Evolutionary conservation across 2,113 vertebrate genomes (phyloP), one percentile per base, ranked within the genome.

Genomic region (Verasper variegatus): DNA sequence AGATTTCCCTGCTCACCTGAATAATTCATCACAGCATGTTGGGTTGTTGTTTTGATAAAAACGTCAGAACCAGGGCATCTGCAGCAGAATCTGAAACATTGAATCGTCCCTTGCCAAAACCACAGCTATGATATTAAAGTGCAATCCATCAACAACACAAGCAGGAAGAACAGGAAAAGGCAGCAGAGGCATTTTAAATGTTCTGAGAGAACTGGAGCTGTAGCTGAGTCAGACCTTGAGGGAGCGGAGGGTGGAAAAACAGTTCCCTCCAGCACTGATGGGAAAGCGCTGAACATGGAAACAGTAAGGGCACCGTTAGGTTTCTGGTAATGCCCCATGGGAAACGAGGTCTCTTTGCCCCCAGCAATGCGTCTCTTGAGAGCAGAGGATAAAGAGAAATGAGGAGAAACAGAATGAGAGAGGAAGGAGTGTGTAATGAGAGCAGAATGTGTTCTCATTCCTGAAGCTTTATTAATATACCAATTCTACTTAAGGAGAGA

Each of bases 151-250:
- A 59, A 40, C 76, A 24, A 51, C 55, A 23, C 21, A 24, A 40
- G 56, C 67, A 55, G 31, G 42, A 75, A 42, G 51, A 59, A 56
- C 71, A 70, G 21, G 21, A 45, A 40, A 63, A 65, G 4, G 45
- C n/a, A 77, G 27, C 49, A 37, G 45, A 72, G 69, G 42, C 65
- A 5, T 71, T 76, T 54, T 15, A 73, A 81, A 76, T 59, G 58
- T 58, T 81, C 40, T 2, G 52, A 66, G 72, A 60, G 60, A 83
- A 35, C 3, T 18, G 57, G 13, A 86, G 86, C 3, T 18, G 57
- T 11, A 86, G 86, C 87, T 92, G 88, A 91, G 72, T 90, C 87
- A 85, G 86, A 85, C 68, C 82, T 66, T 77, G 57, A 80, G 82
- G 86, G 84, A 89, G 76, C 26, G 1, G n/a, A 11, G 26, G 62